These are phyloP conservation scores for Batillaria attramentaria DNA, from an alignment of 1,140 invertebrate genomes.

Conservation along the genomic window DNA sequence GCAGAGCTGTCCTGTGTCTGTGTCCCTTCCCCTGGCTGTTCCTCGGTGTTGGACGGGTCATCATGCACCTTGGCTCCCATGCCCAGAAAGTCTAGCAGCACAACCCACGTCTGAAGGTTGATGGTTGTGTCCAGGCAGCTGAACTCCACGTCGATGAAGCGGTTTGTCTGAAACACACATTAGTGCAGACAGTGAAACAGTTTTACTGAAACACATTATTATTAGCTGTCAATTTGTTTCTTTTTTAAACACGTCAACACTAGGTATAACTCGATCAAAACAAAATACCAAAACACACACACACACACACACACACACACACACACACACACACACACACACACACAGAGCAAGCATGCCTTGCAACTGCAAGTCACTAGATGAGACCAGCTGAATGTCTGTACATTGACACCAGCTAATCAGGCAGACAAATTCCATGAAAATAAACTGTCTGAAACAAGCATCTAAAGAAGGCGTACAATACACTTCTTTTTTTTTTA, in stretches of 20 bases:
- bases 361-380: too few relatives aligned
- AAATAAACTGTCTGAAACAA: too few relatives aligned
- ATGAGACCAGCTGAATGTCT: background rate
- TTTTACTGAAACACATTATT: background rate
- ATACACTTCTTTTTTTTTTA: too few relatives aligned
- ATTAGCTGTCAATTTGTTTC: background rate
- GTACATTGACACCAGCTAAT: background rate
- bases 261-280: too few relatives aligned
- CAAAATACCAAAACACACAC: too few relatives aligned
- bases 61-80: slow-evolving; percentile 69
- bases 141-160: slow-evolving; percentile 85
- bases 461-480: too few relatives aligned
- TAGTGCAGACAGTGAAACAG: too few relatives aligned
- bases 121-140: slow-evolving; percentile 92
- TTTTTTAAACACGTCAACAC: background rate
- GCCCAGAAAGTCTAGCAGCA: slow-evolving; percentile 91
- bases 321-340: too few relatives aligned
- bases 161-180: slow-evolving; percentile 69
- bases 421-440: background rate
- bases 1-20: background rate
- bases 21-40: slow-evolving; percentile 22
- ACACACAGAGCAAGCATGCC: too few relatives aligned
- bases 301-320: too few relatives aligned
- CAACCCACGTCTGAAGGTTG: slow-evolving; percentile 93
- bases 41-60: background rate